Evolutionary conservation across 2,888 invertebrate species (phyloP).

Genomic region (Melanotus villosus): DNA sequence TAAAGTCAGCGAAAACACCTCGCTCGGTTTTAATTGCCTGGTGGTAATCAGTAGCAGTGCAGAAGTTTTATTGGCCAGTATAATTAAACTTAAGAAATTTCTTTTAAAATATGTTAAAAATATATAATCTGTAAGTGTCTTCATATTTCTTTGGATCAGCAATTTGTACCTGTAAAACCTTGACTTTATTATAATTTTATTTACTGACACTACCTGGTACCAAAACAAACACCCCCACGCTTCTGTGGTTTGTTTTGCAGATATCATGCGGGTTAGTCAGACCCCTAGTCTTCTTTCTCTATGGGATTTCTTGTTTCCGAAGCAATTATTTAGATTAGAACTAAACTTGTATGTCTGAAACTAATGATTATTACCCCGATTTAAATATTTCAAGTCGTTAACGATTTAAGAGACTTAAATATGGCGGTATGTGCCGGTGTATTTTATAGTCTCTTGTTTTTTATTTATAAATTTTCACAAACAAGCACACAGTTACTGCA

Average conservation of each 20-base stretch:
- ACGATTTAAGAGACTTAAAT: background rate
- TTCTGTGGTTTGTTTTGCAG: conserved; percentile 17
- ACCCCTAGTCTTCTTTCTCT: conserved; percentile 3
- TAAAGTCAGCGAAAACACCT: conserved; percentile 11
- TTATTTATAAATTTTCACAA: background rate
- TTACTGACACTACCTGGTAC: conserved; percentile 26
- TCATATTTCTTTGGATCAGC: background rate
- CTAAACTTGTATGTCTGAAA: conserved; percentile 6
- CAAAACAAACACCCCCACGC: conserved; percentile 19
- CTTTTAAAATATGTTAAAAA: too few species aligned
- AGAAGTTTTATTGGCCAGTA: background rate
- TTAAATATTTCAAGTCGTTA: conserved; percentile 7
- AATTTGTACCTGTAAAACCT: conserved; percentile 20
- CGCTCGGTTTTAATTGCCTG: conserved; percentile 5
- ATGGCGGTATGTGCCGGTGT: background rate
- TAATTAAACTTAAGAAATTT: too few species aligned
- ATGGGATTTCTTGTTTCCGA: background rate
- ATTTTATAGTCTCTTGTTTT: background rate
- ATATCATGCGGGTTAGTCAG: conserved; percentile 13
- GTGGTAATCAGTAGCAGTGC: background rate
- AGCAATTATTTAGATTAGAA: conserved; percentile 18
- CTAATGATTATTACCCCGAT: conserved; percentile 12
- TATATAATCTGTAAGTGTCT: too few species aligned
- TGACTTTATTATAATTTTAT: conserved; percentile 26
- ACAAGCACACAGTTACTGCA: background rate